Percentiles rank a stretch among this genome's conserved stretches.
phyloP scores from a whole-genome alignment of 2,797 vertebrate genomes.

The Aulostomus chinensis region DNA sequence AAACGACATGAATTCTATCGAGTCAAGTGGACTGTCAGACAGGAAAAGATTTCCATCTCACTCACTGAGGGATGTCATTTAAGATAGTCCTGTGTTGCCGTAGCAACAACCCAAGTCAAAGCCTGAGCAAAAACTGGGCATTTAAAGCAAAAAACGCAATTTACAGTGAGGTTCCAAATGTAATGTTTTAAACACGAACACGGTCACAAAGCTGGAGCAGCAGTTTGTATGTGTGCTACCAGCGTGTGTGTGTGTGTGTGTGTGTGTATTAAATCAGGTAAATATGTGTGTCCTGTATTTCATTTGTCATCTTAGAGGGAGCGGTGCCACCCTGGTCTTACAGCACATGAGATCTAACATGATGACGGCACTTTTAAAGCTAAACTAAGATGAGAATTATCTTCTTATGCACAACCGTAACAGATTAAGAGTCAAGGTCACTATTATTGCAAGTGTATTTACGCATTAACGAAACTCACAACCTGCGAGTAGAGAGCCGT shows the following conservation, averaged over 20 bases:
- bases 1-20: no score
- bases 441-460: no score
- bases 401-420: no score
- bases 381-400: no score
- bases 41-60: constrained; percentile 33
- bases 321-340: not conserved
- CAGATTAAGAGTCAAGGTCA: no score
- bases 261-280: constrained; percentile 4
- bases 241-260: no score
- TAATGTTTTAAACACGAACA: not conserved
- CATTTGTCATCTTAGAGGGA: not conserved
- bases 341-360: no score
- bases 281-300: not conserved
- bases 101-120: constrained; percentile 37
- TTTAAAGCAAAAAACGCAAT: not conserved
- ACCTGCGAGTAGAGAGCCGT: not conserved
- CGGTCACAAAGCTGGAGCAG: no score
- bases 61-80: constrained; percentile 20
- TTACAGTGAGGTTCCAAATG: not conserved
- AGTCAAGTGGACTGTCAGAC: constrained; percentile 30
- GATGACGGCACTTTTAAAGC: no score
- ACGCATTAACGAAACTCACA: not conserved
- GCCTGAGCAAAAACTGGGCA: constrained; percentile 25
- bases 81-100: constrained; percentile 36
- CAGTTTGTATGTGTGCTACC: not conserved